Conservation (phyloP, 2,888 invertebrate species). For the Orthosia cruda region DNA sequence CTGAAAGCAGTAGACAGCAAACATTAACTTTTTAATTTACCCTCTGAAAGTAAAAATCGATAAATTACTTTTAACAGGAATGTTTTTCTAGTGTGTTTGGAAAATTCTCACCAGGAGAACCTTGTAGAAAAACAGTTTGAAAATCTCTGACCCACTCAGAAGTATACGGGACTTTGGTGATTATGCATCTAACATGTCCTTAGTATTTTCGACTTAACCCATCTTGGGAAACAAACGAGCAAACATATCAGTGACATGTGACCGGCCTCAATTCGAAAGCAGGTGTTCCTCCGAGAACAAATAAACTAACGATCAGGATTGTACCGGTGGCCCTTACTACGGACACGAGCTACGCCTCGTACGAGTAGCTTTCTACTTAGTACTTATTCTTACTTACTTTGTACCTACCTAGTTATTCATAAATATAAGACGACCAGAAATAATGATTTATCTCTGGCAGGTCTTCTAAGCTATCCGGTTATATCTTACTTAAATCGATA, state of each 20-base stretch:
- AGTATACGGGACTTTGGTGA: too few species aligned
- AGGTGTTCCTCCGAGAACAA: too few species aligned
- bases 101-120: neutral
- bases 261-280: slow-evolving; percentile 30
- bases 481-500: too few species aligned
- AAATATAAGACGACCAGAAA: neutral
- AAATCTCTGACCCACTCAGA: too few species aligned
- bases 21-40: slow-evolving; percentile 14
- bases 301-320: too few species aligned
- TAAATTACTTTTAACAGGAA: slow-evolving; percentile 3
- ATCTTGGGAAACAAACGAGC: neutral
- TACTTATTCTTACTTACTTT: neutral
- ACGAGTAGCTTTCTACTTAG: too few species aligned
- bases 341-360: too few species aligned
- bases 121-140: too few species aligned
- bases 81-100: too few species aligned
- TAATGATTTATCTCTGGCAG: neutral
- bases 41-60: neutral
- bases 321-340: too few species aligned
- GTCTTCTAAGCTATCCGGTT: neutral
- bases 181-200: too few species aligned
- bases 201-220: neutral
- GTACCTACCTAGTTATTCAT: neutral
- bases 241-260: slow-evolving; percentile 1
- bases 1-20: slow-evolving; percentile 14